A percentile compares a stretch with the other conserved stretches of the same genome.
Conservation (phyloP, 2,888 invertebrate species). For the Malthinus seriepunctatus region DNA sequence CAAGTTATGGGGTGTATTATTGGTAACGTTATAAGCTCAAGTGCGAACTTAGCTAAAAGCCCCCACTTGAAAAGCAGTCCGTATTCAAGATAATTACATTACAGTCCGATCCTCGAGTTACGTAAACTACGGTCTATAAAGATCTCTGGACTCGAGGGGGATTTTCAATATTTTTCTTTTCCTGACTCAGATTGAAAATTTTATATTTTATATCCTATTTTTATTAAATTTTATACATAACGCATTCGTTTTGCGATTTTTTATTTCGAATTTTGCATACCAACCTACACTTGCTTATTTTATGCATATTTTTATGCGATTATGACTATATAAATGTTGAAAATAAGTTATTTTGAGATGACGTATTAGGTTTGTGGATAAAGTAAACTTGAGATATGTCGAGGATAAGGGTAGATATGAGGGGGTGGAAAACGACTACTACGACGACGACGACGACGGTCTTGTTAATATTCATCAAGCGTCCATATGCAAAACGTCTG, state of each 20-base stretch:
- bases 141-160: conserved; percentile 35
- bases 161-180: conserved; percentile 34
- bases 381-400: conserved; percentile 38
- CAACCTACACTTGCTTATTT: background rate
- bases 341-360: conserved; percentile 21
- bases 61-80: conserved; percentile 44
- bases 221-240: conserved; percentile 22
- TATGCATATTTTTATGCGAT: conserved; percentile 3
- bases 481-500: conserved; percentile 55
- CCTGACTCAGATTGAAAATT: conserved; percentile 43
- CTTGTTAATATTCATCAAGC: conserved; percentile 54
- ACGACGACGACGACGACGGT: conserved; percentile 17
- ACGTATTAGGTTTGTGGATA: conserved; percentile 37
- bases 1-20: conserved; percentile 44
- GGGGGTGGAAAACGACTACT: conserved; percentile 11
- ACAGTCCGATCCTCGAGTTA: conserved; percentile 43
- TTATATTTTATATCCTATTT: conserved; percentile 40
- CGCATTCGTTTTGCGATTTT: background rate
- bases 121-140: conserved; percentile 37
- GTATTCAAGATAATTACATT: conserved; percentile 49
- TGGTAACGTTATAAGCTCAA: conserved; percentile 49
- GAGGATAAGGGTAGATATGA: conserved; percentile 34
- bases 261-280: conserved; percentile 1
- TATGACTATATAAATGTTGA: conserved; percentile 3
- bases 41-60: conserved; percentile 51